These are phyloP conservation scores for Nematopogon swammerdamellus DNA, from an alignment of 2,888 invertebrate species.

Conservation along the genomic window DNA sequence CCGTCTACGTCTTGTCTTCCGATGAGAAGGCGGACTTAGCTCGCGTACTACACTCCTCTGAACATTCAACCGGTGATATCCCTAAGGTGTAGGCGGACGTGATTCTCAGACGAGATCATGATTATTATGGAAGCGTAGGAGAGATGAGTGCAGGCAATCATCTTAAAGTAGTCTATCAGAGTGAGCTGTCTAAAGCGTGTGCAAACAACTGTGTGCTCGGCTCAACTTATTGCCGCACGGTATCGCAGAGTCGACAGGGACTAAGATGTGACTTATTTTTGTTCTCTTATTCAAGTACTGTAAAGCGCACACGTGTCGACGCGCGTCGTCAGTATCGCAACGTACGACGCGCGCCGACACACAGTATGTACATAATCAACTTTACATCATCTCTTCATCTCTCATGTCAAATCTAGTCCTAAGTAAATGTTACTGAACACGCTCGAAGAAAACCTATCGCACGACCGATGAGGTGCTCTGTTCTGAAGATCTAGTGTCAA, in stretches of 20 bases:
- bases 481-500: too few species aligned
- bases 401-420: neutral
- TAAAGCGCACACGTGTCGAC: neutral
- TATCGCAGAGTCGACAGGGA: too few species aligned
- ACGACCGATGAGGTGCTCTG: too few species aligned
- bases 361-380: neutral
- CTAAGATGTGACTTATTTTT: too few species aligned
- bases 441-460: neutral
- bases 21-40: conserved; percentile 59
- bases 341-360: neutral
- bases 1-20: conserved; percentile 67
- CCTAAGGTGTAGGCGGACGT: neutral
- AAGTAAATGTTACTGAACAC: neutral
- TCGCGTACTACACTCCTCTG: conserved; percentile 33
- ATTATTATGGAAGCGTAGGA: too few species aligned
- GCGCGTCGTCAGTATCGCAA: neutral
- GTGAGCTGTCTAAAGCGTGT: too few species aligned
- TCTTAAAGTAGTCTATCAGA: too few species aligned
- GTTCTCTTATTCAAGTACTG: too few species aligned
- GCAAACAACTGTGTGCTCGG: too few species aligned
- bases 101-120: too few species aligned
- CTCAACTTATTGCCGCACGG: too few species aligned
- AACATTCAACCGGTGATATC: neutral
- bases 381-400: neutral
- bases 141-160: too few species aligned